Conservation (phyloP, 2,888 invertebrate species). For the Eustalomyia histrio region DNA sequence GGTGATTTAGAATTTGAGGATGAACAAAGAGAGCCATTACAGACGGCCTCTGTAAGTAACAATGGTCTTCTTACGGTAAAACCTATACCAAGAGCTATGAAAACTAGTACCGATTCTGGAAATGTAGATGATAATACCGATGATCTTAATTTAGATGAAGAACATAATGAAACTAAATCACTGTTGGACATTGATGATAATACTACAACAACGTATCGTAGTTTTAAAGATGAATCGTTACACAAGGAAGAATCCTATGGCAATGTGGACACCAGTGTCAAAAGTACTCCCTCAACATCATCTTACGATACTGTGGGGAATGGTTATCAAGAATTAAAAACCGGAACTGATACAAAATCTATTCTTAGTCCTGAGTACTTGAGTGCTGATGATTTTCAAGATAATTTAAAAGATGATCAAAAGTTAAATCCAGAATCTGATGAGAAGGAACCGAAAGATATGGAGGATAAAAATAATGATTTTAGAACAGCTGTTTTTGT, state of each 20-base stretch:
- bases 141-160: slow-evolving; percentile 73
- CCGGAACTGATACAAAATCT: slow-evolving; percentile 68
- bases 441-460: not conserved
- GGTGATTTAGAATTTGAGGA: slow-evolving; percentile 77
- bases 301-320: slow-evolving; percentile 79
- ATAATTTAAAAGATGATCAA: slow-evolving; percentile 70
- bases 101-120: slow-evolving; percentile 79
- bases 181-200: slow-evolving; percentile 16
- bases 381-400: slow-evolving; percentile 80
- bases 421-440: not conserved
- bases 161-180: not conserved
- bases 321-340: slow-evolving; percentile 66
- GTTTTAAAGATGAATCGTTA: not conserved
- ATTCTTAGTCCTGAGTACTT: slow-evolving; percentile 76
- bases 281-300: slow-evolving; percentile 77
- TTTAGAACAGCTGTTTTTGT: slow-evolving; percentile 83
- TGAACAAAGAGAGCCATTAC: slow-evolving; percentile 67
- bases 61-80: slow-evolving; percentile 70
- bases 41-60: slow-evolving; percentile 43
- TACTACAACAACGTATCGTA: not conserved
- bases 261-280: slow-evolving; percentile 51
- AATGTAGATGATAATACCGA: slow-evolving; percentile 78
- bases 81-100: slow-evolving; percentile 77
- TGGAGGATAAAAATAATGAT: too few species aligned
- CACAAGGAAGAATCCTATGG: slow-evolving; percentile 9